These are phyloP conservation scores for Pampus argenteus DNA, from an alignment of 2,797 vertebrate genomes.

Conservation along the genomic window DNA sequence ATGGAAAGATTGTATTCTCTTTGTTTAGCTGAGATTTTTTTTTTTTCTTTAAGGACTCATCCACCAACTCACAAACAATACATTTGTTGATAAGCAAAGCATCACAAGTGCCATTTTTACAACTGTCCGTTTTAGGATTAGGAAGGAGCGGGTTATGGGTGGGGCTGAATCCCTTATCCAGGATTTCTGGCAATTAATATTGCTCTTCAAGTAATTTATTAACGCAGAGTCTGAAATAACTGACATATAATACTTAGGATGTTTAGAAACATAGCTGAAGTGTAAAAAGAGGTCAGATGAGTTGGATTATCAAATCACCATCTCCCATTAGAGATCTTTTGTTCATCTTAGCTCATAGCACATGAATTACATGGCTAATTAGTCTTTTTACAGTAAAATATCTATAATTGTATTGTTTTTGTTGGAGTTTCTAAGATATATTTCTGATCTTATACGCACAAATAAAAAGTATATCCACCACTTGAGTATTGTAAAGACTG, in stretches of 20 bases:
- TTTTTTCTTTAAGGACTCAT: conserved; percentile 73
- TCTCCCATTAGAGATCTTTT: neutral
- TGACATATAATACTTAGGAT: neutral
- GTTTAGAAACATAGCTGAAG: neutral
- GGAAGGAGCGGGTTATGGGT: conserved; percentile 23
- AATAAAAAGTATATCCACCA: neutral
- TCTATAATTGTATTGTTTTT: neutral
- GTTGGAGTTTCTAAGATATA: neutral
- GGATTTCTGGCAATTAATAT: neutral
- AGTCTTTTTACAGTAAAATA: neutral
- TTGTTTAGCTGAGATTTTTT: conserved; percentile 89
- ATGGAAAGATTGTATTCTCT: conserved; percentile 81
- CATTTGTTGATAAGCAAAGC: conserved; percentile 82
- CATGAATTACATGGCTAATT: neutral
- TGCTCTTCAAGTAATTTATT: neutral
- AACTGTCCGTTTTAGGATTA: conserved; percentile 77
- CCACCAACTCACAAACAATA: conserved; percentile 66
- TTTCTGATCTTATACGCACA: neutral
- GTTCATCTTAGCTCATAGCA: neutral
- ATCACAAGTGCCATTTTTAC: conserved; percentile 1
- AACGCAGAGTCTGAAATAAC: neutral
- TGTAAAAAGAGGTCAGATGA: neutral
- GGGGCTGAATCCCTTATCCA: neutral
- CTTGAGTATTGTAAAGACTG: neutral
- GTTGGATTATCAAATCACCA: neutral